Percentiles rank a stretch among this genome's conserved stretches.
Evolutionary conservation across 2,113 vertebrate species (phyloP).

Genomic region (Balaeniceps rex): DNA sequence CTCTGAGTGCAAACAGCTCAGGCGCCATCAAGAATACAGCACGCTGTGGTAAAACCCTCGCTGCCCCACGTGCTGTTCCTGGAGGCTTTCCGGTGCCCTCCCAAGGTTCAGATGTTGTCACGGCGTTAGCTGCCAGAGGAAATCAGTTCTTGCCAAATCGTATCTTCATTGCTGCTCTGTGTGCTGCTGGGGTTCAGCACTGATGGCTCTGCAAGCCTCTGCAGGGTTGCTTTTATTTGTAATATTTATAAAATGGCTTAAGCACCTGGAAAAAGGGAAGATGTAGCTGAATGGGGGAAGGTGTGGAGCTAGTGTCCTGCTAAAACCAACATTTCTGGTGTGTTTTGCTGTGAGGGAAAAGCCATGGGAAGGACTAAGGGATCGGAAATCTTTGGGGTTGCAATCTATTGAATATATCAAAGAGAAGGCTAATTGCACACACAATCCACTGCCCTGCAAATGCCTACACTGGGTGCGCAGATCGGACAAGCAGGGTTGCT

Average conservation of each 20-base stretch:
- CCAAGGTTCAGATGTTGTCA: background rate
- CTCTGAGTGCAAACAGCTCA: background rate
- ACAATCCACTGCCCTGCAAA: no score
- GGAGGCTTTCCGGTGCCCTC: constrained; percentile 2
- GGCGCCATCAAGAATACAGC: background rate
- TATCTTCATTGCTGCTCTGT: background rate
- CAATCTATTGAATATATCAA: no score
- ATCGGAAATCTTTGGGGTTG: background rate
- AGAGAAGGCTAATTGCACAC: background rate
- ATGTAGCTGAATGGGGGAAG: background rate
- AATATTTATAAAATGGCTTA: background rate
- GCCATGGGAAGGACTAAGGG: background rate
- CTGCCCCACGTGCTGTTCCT: background rate
- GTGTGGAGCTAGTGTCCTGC: background rate
- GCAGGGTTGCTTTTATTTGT: background rate
- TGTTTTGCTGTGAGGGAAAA: background rate
- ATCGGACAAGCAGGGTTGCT: background rate
- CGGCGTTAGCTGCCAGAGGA: background rate
- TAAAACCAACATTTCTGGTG: background rate
- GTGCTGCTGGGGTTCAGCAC: background rate
- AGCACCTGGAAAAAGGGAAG: background rate
- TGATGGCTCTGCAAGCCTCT: background rate
- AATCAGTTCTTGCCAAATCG: background rate
- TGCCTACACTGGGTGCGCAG: background rate
- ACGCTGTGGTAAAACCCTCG: background rate